A percentile compares a stretch with the other conserved stretches of the same genome.
These are phyloP conservation scores for Anolis apletophallus DNA, from an alignment of 2,797 vertebrate species.

Conservation along the genomic window DNA sequence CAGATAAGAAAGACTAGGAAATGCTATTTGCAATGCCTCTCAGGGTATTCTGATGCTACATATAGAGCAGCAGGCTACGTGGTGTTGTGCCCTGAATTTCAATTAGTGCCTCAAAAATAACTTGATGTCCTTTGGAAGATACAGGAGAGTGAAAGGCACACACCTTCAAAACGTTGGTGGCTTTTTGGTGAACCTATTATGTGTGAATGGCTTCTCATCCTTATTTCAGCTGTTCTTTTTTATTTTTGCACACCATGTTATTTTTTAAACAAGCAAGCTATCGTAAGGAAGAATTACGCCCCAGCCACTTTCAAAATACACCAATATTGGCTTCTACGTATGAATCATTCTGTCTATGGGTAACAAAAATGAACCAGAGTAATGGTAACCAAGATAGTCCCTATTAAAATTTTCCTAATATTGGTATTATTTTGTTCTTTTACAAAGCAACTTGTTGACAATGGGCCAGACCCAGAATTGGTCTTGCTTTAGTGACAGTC, in stretches of 20 bases:
- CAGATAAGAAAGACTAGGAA: constrained; percentile 53
- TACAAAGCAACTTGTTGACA: background rate
- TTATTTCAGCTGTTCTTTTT: background rate
- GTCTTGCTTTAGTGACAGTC: background rate
- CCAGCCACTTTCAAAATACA: background rate
- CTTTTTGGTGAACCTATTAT: constrained; percentile 14
- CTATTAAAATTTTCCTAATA: background rate
- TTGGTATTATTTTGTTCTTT: background rate
- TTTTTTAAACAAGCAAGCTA: background rate
- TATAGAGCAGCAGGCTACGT: constrained; percentile 30
- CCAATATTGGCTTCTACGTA: background rate
- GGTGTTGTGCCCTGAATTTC: constrained; percentile 52
- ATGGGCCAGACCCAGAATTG: background rate
- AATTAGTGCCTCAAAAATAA: constrained; percentile 52
- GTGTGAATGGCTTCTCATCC: background rate
- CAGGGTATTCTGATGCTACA: constrained; percentile 28
- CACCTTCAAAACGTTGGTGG: constrained; percentile 24
- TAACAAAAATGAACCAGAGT: background rate
- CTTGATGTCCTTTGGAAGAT: constrained; percentile 38
- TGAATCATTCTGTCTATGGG: background rate
- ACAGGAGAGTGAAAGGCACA: background rate
- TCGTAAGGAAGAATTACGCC: background rate
- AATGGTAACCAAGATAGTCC: background rate
- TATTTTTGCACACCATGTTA: background rate
- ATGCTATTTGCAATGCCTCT: constrained; percentile 47